phyloP scores from a whole-genome alignment of 2,113 vertebrate species.

The Anser cygnoides region DNA sequence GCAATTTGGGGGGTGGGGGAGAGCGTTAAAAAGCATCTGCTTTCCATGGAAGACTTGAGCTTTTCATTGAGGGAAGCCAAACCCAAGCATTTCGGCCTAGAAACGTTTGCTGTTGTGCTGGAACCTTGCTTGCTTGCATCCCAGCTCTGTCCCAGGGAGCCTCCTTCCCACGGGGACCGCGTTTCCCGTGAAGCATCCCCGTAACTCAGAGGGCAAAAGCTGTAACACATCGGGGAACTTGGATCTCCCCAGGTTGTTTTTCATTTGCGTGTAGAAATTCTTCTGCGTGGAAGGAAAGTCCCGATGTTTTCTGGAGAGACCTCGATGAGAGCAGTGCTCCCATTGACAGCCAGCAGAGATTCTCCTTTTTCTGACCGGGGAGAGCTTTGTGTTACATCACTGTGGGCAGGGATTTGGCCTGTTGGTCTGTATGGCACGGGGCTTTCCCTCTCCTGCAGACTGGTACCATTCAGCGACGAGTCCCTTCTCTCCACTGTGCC shows the following conservation, averaged over 20 bases:
- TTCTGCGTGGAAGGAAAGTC: not conserved
- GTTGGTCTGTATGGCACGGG: not conserved
- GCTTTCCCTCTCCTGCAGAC: not conserved
- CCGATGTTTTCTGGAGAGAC: not conserved
- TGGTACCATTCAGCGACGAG: not conserved
- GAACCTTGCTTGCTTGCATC: not conserved
- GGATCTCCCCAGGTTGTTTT: not conserved
- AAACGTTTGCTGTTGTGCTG: not conserved
- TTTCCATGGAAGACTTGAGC: constrained; percentile 39
- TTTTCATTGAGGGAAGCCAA: constrained; percentile 44
- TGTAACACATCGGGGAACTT: not conserved
- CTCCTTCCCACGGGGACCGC: not conserved
- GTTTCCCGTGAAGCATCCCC: not conserved
- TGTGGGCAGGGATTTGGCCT: not conserved
- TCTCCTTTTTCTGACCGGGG: not conserved
- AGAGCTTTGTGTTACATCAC: not conserved
- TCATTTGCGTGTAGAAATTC: not conserved
- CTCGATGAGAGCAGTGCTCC: not conserved
- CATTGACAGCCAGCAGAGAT: not conserved
- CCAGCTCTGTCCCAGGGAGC: not conserved
- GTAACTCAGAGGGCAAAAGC: not conserved
- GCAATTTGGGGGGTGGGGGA: constrained; percentile 19
- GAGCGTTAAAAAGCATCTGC: constrained; percentile 63
- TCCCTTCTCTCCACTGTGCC: not conserved
- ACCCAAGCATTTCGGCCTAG: constrained; percentile 3